phyloP scores from a whole-genome alignment of 2,113 vertebrate species.

The Stictonetta naevosa region DNA sequence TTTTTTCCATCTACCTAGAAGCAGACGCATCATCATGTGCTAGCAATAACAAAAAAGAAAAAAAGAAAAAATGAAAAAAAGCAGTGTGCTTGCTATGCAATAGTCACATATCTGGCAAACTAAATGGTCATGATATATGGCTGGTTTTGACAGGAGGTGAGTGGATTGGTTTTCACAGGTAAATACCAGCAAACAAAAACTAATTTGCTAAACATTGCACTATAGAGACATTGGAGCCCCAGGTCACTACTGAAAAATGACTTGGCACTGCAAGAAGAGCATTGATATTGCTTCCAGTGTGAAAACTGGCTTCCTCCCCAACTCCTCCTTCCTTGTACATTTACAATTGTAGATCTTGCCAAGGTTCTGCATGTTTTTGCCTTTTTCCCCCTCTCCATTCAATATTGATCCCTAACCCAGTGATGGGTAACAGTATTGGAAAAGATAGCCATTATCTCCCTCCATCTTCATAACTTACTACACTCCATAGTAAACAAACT shows the following conservation, averaged over 20 bases:
- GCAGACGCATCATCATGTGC: neutral
- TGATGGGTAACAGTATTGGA: slow-evolving; percentile 43
- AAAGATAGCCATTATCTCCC: slow-evolving; percentile 54
- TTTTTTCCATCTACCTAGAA: neutral
- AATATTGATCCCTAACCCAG: slow-evolving; percentile 53
- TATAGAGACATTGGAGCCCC: neutral
- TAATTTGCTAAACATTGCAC: slow-evolving; percentile 49
- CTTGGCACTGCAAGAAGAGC: neutral
- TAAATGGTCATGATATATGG: slow-evolving; percentile 12
- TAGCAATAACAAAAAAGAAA: slow-evolving; percentile 32
- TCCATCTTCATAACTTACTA: slow-evolving; percentile 33
- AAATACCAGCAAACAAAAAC: slow-evolving; percentile 26
- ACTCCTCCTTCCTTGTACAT: neutral
- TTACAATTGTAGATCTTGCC: neutral
- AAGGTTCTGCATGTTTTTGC: neutral
- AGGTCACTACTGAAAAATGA: slow-evolving; percentile 25
- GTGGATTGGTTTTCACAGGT: slow-evolving; percentile 19
- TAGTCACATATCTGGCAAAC: slow-evolving; percentile 21
- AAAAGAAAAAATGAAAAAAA: slow-evolving; percentile 63
- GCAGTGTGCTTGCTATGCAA: neutral
- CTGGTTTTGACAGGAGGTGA: slow-evolving; percentile 48
- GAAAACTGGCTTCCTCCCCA: neutral
- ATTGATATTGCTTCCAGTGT: neutral
- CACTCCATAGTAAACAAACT: slow-evolving; percentile 30
- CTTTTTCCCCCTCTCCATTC: neutral